Base-by-base conservation (phyloP, 2,888 invertebrate species). In the Drosophila algonquin region DNA sequence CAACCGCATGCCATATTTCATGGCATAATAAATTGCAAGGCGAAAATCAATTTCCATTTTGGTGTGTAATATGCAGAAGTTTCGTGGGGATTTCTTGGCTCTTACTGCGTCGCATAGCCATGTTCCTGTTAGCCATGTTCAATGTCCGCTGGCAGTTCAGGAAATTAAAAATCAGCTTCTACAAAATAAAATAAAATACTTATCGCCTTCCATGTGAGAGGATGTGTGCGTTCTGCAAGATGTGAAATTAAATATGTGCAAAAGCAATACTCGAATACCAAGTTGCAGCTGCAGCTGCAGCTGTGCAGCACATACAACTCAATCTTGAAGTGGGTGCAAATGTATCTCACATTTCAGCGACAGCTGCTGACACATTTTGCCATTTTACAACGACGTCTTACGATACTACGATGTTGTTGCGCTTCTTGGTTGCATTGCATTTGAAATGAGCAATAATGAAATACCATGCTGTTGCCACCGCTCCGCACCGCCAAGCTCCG, bases 361-460 rank as follows among this genome's bases (percentile, higher is more conserved):
- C 77, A 82, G 70, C 68, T 77, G 84, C 52, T 63, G 58, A 65
- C 70, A 80, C 58, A 60, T 64, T 65, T 65, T 48, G 44, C 63
- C 83, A 63, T 77, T 59, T 70, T 64, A 61, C 68, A 77, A 63
- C 67, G 51, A 63, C 67, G 51, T 67, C 50, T 59, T 40, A 60
- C 24, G 47, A 21, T 14, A 14, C 14, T 8, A 14, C 14, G 32
- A 7, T 9, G 18, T 12, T 35, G 9, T 51, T 69, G 70, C 69
- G 50, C 48, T 14, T 21, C 73, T 63, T 52, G 47, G 63, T 46
- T 81, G 73, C 73, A 71, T 50, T 57, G 72, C 75, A 81, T 75
- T 65, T 60, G 52, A 81, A 80, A 86, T 88, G 75, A 86, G 87
- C 80, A 82, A 73, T 69, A 64, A 69, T 67, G 69, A 75, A 81